Percentiles rank a stretch among this genome's conserved stretches.
These are phyloP conservation scores for Toxonevra muliebris DNA, from an alignment of 2,888 invertebrate species.

Conservation along the genomic window DNA sequence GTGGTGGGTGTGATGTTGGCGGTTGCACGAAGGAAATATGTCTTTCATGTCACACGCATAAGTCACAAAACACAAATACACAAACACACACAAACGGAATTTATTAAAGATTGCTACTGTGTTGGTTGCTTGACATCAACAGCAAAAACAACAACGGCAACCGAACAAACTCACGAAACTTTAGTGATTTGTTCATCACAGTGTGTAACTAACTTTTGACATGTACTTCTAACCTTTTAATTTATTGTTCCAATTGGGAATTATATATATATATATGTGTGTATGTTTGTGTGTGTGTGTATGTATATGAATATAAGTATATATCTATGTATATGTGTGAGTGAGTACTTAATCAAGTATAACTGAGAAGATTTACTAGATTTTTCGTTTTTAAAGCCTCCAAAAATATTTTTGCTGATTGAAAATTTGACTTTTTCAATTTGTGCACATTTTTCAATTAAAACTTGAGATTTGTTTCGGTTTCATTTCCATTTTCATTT, in stretches of 20 bases:
- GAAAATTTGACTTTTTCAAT: too few relatives aligned
- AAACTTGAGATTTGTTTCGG: too few relatives aligned
- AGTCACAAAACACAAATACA: not conserved
- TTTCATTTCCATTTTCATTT: too few relatives aligned
- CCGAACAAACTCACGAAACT: conserved; percentile 1
- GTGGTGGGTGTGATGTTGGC: too few relatives aligned
- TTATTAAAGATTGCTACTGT: too few relatives aligned
- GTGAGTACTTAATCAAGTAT: not conserved
- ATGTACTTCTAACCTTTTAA: conserved; percentile 25
- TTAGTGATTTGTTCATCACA: conserved; percentile 29
- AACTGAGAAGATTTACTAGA: too few relatives aligned
- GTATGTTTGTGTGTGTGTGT: not conserved
- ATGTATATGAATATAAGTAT: not conserved
- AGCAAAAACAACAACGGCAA: conserved; percentile 18
- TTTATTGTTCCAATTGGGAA: conserved; percentile 17
- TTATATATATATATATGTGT: not conserved
- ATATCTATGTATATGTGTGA: not conserved
- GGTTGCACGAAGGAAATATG: too few relatives aligned
- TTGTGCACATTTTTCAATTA: too few relatives aligned
- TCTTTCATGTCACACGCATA: too few relatives aligned
- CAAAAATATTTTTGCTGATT: too few relatives aligned
- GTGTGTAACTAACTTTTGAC: conserved; percentile 26
- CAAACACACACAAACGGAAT: not conserved
- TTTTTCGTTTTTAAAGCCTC: too few relatives aligned
- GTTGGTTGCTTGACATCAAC: not conserved